Conservation (phyloP, 53 echinoderm and acorn worm genomes). For the Zoroaster sp. region DNA sequence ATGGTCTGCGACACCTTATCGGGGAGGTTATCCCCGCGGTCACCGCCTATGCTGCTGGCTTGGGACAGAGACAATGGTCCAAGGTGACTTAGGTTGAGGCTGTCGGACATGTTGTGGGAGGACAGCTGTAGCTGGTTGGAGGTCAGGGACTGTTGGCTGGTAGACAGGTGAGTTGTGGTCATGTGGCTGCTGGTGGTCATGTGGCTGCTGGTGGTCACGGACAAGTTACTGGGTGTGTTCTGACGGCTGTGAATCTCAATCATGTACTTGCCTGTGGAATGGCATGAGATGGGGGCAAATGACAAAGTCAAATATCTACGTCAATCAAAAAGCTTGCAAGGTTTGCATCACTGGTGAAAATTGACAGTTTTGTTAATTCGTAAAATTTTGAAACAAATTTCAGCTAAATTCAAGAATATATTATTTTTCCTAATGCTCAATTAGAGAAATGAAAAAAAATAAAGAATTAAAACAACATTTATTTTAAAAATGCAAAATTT, state of each 20-base stretch:
- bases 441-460: no score
- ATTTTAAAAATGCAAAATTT: no score
- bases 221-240: not conserved
- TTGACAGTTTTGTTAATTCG: no score
- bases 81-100: conserved; percentile 28
- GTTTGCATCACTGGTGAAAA: no score
- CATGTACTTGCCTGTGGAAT: conserved; percentile 46
- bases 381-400: no score
- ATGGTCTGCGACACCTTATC: conserved; percentile 80
- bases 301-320: no score
- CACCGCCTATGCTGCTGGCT: conserved; percentile 1
- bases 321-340: no score
- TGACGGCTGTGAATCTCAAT: conserved; percentile 37
- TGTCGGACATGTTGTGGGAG: conserved; percentile 11
- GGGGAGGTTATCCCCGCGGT: conserved; percentile 62
- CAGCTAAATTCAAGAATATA: no score
- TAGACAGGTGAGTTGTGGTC: conserved; percentile 6
- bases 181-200: not conserved
- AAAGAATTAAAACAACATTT: no score
- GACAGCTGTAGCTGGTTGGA: conserved; percentile 1
- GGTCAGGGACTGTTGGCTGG: conserved; percentile 56
- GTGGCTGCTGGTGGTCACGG: not conserved
- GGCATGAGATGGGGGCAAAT: no score
- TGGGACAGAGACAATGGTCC: conserved; percentile 9
- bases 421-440: no score